These are phyloP conservation scores for Cryptus viduatorius DNA, from an alignment of 2,888 invertebrate species.

Conservation along the genomic window DNA sequence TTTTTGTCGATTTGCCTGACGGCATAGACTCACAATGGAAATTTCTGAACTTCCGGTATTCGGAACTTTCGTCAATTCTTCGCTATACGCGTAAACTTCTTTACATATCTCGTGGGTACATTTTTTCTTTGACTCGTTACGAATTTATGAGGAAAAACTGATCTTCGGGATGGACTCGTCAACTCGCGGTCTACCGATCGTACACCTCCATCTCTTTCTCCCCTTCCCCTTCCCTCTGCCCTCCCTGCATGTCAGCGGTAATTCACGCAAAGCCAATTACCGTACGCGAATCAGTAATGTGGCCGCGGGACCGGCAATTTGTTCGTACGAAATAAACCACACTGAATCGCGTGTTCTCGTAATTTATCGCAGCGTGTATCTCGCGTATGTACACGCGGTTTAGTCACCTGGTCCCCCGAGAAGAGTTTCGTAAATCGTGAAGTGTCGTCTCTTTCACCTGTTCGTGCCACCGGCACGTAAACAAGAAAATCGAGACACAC, in stretches of 20 bases:
- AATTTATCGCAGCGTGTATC: constrained; percentile 69
- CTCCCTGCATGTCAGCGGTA: constrained; percentile 63
- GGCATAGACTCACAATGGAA: neutral
- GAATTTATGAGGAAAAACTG: constrained; percentile 19
- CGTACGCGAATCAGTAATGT: constrained; percentile 67
- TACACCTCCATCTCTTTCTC: no score
- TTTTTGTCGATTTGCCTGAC: constrained; percentile 9
- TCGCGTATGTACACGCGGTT: constrained; percentile 4
- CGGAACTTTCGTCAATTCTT: neutral
- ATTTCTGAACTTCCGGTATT: neutral
- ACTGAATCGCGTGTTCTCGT: constrained; percentile 62
- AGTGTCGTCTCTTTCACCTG: constrained; percentile 17
- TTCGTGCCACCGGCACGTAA: neutral
- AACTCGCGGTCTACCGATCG: constrained; percentile 44
- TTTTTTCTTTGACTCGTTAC: neutral
- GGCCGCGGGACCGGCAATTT: constrained; percentile 67
- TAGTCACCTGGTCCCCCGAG: constrained; percentile 6
- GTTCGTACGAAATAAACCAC: constrained; percentile 59
- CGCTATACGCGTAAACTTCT: neutral
- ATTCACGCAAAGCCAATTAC: constrained; percentile 71
- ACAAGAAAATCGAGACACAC: neutral
- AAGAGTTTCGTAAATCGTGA: constrained; percentile 14
- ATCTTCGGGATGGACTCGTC: constrained; percentile 66
- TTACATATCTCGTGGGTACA: neutral
- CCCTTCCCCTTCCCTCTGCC: neutral